Percentiles rank a stretch among this genome's conserved stretches.
Evolutionary conservation across 30 jellyfish, hydroid and myxozoan species (phyloP).

Genomic region (Aurelia aurita complex sp. Pacific): DNA sequence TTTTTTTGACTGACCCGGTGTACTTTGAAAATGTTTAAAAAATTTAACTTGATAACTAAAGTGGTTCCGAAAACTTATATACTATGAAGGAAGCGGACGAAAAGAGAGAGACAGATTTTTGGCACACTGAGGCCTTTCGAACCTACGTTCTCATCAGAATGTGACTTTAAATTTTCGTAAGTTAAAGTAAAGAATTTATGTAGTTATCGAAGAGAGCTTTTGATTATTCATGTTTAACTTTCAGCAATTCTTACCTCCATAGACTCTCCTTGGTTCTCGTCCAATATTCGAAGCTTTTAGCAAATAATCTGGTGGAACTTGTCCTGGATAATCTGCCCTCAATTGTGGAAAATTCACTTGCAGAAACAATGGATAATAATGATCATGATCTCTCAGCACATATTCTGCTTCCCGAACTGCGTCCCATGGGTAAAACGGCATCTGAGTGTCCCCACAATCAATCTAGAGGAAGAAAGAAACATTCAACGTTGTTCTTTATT

Average conservation of each 20-base stretch:
- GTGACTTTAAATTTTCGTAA: too few species aligned
- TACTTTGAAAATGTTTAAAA: too few species aligned
- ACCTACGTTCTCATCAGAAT: too few species aligned
- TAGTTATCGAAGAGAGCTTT: too few species aligned
- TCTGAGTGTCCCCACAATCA: slow-evolving; percentile 86
- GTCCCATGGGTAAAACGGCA: slow-evolving; percentile 99
- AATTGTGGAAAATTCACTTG: slow-evolving; percentile 96
- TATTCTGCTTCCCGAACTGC: slow-evolving; percentile 92
- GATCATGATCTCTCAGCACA: slow-evolving; percentile 92
- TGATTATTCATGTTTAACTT: too few species aligned
- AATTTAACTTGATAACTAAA: too few species aligned
- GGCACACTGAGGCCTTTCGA: too few species aligned
- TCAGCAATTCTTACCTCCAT: slow-evolving; percentile 72
- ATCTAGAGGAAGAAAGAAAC: slow-evolving; percentile 56
- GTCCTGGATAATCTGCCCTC: slow-evolving; percentile 92
- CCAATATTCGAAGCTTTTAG: slow-evolving; percentile 73
- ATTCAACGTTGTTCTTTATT: background rate
- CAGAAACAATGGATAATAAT: slow-evolving; percentile 81
- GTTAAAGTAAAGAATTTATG: too few species aligned
- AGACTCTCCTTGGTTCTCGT: slow-evolving; percentile 86
- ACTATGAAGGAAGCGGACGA: too few species aligned
- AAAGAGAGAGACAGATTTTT: too few species aligned
- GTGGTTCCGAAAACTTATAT: too few species aligned
- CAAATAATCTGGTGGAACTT: slow-evolving; percentile 90
- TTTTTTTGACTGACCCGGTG: too few species aligned